A percentile compares a stretch with the other conserved stretches of the same genome.
Conservation (phyloP, 2,797 vertebrate genomes). For the Phrynocephalus guinanensis region DNA sequence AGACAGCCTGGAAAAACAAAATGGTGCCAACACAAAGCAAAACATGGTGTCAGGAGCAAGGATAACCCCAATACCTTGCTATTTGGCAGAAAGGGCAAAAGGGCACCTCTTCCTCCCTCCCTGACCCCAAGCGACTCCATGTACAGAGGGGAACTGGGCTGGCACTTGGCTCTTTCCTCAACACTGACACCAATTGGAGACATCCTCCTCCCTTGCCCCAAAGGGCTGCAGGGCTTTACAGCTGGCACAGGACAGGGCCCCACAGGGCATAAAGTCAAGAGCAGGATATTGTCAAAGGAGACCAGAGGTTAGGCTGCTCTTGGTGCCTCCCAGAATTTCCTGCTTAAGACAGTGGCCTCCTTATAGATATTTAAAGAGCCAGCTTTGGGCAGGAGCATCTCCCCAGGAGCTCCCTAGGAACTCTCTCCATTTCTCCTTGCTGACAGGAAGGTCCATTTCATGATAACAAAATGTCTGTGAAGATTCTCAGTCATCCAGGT, state of each 20-base stretch:
- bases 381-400: background rate
- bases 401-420: background rate
- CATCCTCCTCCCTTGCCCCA: background rate
- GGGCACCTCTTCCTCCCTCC: background rate
- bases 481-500: too few species aligned
- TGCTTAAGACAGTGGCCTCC: background rate
- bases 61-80: background rate
- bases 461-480: background rate
- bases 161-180: background rate
- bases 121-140: too few species aligned
- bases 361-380: background rate
- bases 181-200: too few species aligned
- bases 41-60: background rate
- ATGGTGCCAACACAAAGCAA: background rate
- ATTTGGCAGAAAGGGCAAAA: background rate
- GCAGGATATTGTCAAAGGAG: background rate
- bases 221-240: background rate
- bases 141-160: background rate
- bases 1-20: background rate
- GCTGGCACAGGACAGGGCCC: background rate
- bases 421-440: too few species aligned
- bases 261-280: background rate
- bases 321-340: background rate
- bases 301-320: background rate
- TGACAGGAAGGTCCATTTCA: background rate